Conservation (phyloP, 1,140 invertebrate genomes). For the Cheumatopsyche charites region DNA sequence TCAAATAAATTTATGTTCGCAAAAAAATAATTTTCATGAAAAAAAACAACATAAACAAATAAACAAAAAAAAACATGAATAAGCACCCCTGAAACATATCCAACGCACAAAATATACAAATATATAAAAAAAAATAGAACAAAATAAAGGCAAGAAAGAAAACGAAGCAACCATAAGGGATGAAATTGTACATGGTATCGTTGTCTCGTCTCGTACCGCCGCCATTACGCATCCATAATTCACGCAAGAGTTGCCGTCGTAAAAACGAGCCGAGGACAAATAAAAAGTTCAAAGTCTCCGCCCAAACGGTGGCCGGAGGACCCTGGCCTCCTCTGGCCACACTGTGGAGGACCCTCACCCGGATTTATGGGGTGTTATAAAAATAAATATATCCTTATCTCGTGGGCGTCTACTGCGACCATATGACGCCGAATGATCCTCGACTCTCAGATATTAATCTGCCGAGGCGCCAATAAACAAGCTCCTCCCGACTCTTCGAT, state of each 20-base stretch:
- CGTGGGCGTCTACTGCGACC: neutral
- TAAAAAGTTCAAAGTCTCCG: constrained; percentile 38
- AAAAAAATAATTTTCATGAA: too few relatives aligned
- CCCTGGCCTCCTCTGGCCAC: neutral
- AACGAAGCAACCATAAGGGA: constrained; percentile 7
- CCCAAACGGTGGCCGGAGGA: neutral
- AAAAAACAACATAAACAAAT: too few relatives aligned
- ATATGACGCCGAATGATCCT: constrained; percentile 31
- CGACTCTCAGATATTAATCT: constrained; percentile 34
- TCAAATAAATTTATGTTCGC: too few relatives aligned
- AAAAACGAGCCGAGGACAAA: constrained; percentile 22
- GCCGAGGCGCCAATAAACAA: constrained; percentile 32
- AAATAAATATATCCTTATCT: constrained; percentile 40
- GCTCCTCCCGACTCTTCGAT: neutral
- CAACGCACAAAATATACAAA: too few relatives aligned
- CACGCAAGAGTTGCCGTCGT: constrained; percentile 33
- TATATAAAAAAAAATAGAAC: too few relatives aligned
- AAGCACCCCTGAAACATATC: too few relatives aligned
- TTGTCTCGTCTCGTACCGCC: constrained; percentile 4
- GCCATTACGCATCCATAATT: constrained; percentile 37
- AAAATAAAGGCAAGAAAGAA: neutral
- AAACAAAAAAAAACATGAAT: too few relatives aligned
- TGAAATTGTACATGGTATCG: constrained; percentile 3
- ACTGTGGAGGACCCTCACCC: neutral
- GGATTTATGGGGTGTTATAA: constrained; percentile 40